Base-by-base conservation (phyloP, 2,888 invertebrate species). In the Drosophila mayaguana region DNA sequence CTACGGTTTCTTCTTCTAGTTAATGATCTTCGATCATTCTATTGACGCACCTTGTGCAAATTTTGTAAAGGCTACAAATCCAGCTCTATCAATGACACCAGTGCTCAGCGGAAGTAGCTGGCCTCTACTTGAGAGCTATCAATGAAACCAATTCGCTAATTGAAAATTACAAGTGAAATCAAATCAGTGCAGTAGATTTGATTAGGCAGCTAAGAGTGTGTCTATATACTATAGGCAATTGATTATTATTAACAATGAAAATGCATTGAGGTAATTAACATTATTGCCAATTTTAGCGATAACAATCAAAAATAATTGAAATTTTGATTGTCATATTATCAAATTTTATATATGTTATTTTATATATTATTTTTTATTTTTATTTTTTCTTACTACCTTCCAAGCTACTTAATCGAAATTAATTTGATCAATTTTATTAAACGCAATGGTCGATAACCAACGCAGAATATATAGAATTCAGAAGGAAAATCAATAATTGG, bases 91-190 rank as follows among this genome's bases (percentile, higher is more conserved):
- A 45, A 20, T 20, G 32, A 14, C 8, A 36, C 25, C 32, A 42
- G 14, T 42, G 48, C 38, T 12, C 36, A 28, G 16, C 43, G 43
- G 46, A 55, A 54, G 38, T 34, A 69, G 22, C 9, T 40, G 20
- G n/a, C 16, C 16, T 34, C 68, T 28, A 8, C n/a, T 20, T 14
- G 6, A 5, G 12, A 16, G 2, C 3, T 34, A 7, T 34, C 34
- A 48, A 40, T 65, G 40, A 42, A 63, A 63, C 46, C 12, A 64
- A 16, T 22, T 40, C 40, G 16, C 18, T 16, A 18, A 25, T 36
- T 46, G n/a, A 16, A 14, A 18, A 32, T 46, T 46, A 48, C 14
- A 64, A 64, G 6, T 14, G 2, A 12, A 18, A 16, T 8, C 42
- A 34, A 34, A 12, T 25, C 2, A n/a, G 61, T 22, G 9, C 42